Percentiles rank a stretch among this genome's conserved stretches.
Evolutionary conservation across 2,113 vertebrate species (phyloP).

Genomic region (Grus americana): DNA sequence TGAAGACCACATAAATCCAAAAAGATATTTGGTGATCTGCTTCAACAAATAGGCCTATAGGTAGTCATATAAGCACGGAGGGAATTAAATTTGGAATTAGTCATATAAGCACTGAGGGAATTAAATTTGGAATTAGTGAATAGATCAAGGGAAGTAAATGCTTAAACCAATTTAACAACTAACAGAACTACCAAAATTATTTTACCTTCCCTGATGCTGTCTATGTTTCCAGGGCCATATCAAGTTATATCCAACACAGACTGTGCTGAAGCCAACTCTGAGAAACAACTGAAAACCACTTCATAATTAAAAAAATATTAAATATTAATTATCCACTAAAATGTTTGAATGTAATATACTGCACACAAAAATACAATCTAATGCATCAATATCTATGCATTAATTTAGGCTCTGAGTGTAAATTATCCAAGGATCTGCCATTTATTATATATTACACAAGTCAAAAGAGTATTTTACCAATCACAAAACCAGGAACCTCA

Average conservation of each 20-base stretch:
- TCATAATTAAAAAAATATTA: background rate
- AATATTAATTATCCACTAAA: background rate
- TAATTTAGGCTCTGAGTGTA: background rate
- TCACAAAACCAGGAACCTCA: background rate
- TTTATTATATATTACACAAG: background rate
- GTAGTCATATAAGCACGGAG: background rate
- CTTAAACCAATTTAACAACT: background rate
- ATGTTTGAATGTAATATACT: background rate
- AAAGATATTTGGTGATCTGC: background rate
- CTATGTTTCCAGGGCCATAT: background rate
- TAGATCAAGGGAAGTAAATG: background rate
- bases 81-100: background rate
- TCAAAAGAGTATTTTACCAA: background rate
- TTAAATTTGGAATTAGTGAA: background rate
- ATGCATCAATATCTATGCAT: background rate
- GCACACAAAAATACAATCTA: background rate
- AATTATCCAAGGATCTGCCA: background rate
- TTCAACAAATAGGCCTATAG: background rate
- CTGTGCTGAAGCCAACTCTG: background rate
- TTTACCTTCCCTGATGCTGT: background rate
- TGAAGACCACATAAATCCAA: background rate
- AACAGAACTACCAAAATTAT: background rate
- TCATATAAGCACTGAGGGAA: background rate
- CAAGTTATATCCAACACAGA: background rate
- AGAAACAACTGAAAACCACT: background rate